Conservation (phyloP, 1,140 invertebrate genomes). For the Calosoma granatense region DNA sequence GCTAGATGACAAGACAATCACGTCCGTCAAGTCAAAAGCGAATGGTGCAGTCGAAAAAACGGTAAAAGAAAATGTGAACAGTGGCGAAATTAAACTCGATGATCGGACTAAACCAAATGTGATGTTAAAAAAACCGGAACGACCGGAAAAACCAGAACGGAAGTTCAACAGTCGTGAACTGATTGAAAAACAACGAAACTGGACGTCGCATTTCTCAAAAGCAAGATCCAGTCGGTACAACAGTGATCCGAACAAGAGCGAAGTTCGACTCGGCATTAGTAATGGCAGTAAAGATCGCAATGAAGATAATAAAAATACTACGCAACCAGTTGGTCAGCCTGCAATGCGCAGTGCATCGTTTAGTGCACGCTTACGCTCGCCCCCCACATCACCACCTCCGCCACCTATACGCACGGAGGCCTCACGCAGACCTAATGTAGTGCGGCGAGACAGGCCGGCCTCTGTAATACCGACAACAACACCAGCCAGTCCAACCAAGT, state of each 20-base stretch:
- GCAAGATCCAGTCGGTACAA: conserved; percentile 49
- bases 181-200: conserved; percentile 82
- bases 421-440: conserved; percentile 27
- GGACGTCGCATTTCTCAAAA: conserved; percentile 82
- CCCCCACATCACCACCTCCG: conserved; percentile 40
- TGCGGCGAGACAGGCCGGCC: conserved; percentile 27
- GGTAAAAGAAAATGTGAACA: conserved; percentile 20
- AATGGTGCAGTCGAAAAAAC: conserved; percentile 19
- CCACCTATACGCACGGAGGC: conserved; percentile 36
- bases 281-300: conserved; percentile 33
- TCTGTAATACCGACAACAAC: conserved; percentile 29
- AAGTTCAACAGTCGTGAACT: conserved; percentile 74
- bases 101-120: conserved; percentile 17
- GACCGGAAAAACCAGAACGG: conserved; percentile 68
- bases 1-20: conserved; percentile 35
- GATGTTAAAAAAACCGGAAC: conserved; percentile 34
- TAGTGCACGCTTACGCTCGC: conserved; percentile 34
- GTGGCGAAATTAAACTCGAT: conserved; percentile 21
- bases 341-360: conserved; percentile 36
- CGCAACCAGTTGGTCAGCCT: conserved; percentile 28
- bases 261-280: conserved; percentile 26
- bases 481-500: conserved; percentile 24
- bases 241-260: conserved; percentile 47
- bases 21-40: conserved; percentile 9
- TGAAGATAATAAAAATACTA: conserved; percentile 31